These are phyloP conservation scores for Pachycephus smyrnensis DNA, from an alignment of 2,888 invertebrate species.

Conservation along the genomic window DNA sequence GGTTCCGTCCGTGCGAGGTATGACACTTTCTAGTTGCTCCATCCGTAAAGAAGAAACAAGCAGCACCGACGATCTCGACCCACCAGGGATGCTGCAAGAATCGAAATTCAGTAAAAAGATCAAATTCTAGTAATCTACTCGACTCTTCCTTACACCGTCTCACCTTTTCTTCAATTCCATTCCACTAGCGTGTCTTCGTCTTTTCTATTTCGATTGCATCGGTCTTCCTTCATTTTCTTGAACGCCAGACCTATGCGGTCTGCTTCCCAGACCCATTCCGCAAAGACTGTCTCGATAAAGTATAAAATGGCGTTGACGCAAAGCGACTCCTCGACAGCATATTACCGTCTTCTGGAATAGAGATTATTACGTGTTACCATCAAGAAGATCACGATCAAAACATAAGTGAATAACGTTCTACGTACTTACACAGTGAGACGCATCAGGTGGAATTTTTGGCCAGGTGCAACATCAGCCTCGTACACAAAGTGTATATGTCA, in stretches of 20 bases:
- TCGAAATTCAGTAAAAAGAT: not conserved
- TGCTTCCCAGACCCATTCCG: not conserved
- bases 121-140: not conserved
- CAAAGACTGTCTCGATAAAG: not conserved
- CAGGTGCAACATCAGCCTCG: slow-evolving; percentile 35
- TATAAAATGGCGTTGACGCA: not conserved
- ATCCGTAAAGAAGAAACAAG: not conserved
- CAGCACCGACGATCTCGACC: not conserved
- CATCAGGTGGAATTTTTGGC: slow-evolving; percentile 27
- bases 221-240: slow-evolving; percentile 45
- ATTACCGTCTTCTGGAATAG: too few species aligned
- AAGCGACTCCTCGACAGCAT: too few species aligned
- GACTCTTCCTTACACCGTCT: not conserved
- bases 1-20: not conserved
- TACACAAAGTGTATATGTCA: slow-evolving; percentile 43
- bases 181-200: not conserved
- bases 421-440: not conserved
- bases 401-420: not conserved
- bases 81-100: not conserved
- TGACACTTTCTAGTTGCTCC: not conserved
- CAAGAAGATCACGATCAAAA: not conserved
- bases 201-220: slow-evolving; percentile 27
- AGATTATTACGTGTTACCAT: not conserved
- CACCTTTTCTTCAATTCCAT: not conserved
- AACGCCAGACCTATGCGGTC: slow-evolving; percentile 23